These are phyloP conservation scores for Boleophthalmus pectinirostris DNA, from an alignment of 2,113 vertebrate genomes.

Conservation along the genomic window DNA sequence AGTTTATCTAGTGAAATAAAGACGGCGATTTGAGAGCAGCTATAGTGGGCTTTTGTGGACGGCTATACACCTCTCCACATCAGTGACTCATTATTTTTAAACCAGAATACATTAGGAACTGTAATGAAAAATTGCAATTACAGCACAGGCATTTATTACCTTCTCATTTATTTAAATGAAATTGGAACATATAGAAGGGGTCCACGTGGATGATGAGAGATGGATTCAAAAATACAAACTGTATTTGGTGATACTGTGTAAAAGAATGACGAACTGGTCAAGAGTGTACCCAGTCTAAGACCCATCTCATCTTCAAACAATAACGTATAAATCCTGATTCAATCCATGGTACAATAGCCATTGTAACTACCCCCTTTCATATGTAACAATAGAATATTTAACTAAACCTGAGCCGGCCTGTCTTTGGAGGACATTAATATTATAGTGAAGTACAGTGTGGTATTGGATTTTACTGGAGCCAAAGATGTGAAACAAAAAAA, in stretches of 20 bases:
- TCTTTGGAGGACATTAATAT: constrained; percentile 1
- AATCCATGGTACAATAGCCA: not conserved
- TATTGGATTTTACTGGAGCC: constrained; percentile 28
- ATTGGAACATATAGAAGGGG: not conserved
- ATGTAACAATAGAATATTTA: too few relatives aligned
- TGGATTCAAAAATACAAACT: not conserved
- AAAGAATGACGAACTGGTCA: not conserved
- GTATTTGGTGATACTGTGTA: not conserved
- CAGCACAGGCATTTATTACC: not conserved
- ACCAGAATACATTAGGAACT: not conserved
- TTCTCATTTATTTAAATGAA: not conserved
- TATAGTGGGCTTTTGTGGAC: constrained; percentile 8
- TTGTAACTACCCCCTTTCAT: not conserved
- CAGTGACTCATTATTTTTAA: not conserved
- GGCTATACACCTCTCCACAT: constrained; percentile 9
- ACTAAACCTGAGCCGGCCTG: not conserved
- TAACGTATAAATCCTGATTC: not conserved
- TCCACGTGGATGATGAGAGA: not conserved
- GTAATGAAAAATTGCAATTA: not conserved
- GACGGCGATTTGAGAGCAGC: not conserved
- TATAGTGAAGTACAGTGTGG: not conserved
- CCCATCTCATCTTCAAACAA: not conserved
- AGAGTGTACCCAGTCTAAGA: too few relatives aligned
- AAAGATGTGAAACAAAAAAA: constrained; percentile 49
- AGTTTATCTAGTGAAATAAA: constrained; percentile 33